A percentile compares a stretch with the other conserved stretches of the same genome.
These are phyloP conservation scores for Plotosus lineatus DNA, from an alignment of 2,113 vertebrate genomes.

Conservation along the genomic window DNA sequence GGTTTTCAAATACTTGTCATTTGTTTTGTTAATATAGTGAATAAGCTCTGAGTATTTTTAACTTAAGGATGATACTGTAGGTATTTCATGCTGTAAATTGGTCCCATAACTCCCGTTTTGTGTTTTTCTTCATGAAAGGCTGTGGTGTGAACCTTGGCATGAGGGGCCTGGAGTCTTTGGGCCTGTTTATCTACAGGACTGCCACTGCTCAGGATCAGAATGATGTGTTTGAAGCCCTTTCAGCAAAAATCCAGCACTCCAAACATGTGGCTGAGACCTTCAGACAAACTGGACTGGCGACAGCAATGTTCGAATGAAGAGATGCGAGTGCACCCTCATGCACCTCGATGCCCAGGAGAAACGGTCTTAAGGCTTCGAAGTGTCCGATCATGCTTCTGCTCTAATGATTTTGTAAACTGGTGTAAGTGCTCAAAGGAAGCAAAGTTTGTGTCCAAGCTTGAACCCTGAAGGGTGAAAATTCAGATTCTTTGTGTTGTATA, in stretches of 20 bases:
- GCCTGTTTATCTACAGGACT: constrained; percentile 74
- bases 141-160: constrained; percentile 79
- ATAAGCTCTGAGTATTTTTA: background rate
- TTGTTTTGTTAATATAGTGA: background rate
- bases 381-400: background rate
- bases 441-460: background rate
- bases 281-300: constrained; percentile 70
- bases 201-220: constrained; percentile 74
- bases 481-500: background rate
- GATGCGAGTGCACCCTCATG: no score
- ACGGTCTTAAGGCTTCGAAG: background rate
- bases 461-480: background rate
- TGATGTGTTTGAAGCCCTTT: constrained; percentile 73
- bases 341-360: background rate
- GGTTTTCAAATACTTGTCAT: no score
- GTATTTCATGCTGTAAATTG: background rate
- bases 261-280: constrained; percentile 74
- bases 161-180: constrained; percentile 74
- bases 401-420: background rate
- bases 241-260: constrained; percentile 75
- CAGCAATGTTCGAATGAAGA: constrained; percentile 70
- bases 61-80: background rate
- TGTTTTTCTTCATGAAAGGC: constrained; percentile 57
- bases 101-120: background rate
- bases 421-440: constrained; percentile 8